Evolutionary conservation across 1,140 invertebrate genomes (phyloP).

Genomic region (Agrypnia vestita): DNA sequence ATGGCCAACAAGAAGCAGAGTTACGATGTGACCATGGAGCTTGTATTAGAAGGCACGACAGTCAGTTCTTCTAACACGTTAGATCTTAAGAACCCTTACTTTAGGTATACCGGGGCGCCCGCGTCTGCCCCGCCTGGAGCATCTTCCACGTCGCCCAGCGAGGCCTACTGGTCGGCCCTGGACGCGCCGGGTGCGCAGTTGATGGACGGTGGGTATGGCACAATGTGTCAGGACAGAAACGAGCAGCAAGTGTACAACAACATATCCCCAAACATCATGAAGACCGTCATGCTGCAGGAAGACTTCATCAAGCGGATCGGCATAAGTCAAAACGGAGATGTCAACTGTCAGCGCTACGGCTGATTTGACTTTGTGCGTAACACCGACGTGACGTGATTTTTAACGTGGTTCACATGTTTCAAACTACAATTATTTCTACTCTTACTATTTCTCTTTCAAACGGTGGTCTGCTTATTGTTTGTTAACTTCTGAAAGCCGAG

Average conservation of each 20-base stretch:
- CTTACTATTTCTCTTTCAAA: constrained; percentile 34
- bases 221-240: constrained; percentile 65
- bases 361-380: constrained; percentile 61
- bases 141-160: constrained; percentile 91
- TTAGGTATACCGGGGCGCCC: constrained; percentile 91
- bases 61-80: constrained; percentile 91
- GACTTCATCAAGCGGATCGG: constrained; percentile 73
- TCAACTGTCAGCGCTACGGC: constrained; percentile 54
- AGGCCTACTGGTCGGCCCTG: constrained; percentile 90
- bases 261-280: constrained; percentile 69
- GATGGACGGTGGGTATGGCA: constrained; percentile 52
- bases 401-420: constrained; percentile 31
- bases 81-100: constrained; percentile 99
- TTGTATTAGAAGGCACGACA: constrained; percentile 91
- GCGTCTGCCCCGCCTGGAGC: constrained; percentile 92
- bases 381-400: constrained; percentile 15
- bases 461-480: constrained; percentile 7
- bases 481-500: constrained; percentile 21
- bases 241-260: constrained; percentile 69
- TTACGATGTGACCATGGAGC: constrained; percentile 98
- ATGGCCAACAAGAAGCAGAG: constrained; percentile 98
- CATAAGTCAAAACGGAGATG: constrained; percentile 72
- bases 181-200: constrained; percentile 75
- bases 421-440: constrained; percentile 20
- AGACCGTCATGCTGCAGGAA: constrained; percentile 72